phyloP scores from a whole-genome alignment of 35 echinoderm and acorn worm genomes.

The Apostichopus parvimensis region DNA sequence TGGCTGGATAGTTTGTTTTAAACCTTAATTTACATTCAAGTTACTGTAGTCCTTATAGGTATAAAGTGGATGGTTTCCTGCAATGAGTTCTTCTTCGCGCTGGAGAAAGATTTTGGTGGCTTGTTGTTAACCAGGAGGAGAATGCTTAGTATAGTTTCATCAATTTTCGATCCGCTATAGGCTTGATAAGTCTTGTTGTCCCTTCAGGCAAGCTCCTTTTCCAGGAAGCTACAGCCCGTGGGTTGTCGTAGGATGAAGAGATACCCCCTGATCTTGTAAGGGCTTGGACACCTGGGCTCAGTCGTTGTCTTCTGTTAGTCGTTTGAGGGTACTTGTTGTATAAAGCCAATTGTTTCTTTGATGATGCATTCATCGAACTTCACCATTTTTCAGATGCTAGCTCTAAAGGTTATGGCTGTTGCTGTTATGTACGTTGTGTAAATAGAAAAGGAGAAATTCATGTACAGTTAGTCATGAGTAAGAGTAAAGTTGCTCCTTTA shows the following conservation, averaged over 20 bases:
- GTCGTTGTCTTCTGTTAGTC: not conserved
- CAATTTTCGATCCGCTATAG: slow-evolving; percentile 66
- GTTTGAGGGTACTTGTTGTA: slow-evolving; percentile 57
- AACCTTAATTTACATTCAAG: too few relatives aligned
- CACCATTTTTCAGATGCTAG: slow-evolving; percentile 92
- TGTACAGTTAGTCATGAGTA: slow-evolving; percentile 52
- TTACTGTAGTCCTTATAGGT: too few relatives aligned
- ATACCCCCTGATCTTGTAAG: not conserved
- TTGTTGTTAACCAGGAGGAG: slow-evolving; percentile 55
- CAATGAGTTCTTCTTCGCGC: slow-evolving; percentile 47
- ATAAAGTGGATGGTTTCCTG: slow-evolving; percentile 29
- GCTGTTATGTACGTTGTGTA: slow-evolving; percentile 58
- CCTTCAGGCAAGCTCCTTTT: slow-evolving; percentile 53
- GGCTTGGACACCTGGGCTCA: slow-evolving; percentile 28
- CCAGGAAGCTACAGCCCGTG: slow-evolving; percentile 31
- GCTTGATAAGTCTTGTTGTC: slow-evolving; percentile 45
- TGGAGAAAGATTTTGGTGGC: not conserved
- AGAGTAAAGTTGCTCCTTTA: slow-evolving; percentile 66
- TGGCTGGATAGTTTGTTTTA: too few relatives aligned
- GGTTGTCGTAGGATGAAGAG: slow-evolving; percentile 52
- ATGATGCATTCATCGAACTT: slow-evolving; percentile 18
- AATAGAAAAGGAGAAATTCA: slow-evolving; percentile 41
- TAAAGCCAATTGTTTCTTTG: slow-evolving; percentile 6
- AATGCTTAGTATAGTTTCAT: slow-evolving; percentile 60
- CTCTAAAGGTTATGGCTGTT: slow-evolving; percentile 60